Conservation (phyloP, 2,888 invertebrate genomes). For the Helleia helle region DNA sequence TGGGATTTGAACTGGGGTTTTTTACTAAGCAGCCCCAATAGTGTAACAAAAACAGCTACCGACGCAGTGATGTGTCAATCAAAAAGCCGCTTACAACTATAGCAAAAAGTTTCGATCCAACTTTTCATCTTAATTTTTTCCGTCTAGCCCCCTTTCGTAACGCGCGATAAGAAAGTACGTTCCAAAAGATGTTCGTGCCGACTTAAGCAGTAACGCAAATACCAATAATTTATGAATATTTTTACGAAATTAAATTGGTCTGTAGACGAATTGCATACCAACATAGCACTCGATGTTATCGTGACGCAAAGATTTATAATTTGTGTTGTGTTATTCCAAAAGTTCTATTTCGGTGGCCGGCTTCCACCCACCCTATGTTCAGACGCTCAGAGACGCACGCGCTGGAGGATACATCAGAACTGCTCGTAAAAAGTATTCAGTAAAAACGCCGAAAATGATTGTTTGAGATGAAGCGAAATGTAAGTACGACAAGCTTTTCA, state of each 20-base stretch:
- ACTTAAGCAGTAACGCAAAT: no score
- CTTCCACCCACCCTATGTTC: slow-evolving; percentile 40
- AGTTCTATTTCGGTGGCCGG: slow-evolving; percentile 66
- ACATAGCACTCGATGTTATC: slow-evolving; percentile 53
- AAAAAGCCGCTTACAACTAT: no score
- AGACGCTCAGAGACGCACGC: slow-evolving; percentile 46
- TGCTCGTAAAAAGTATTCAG: slow-evolving; percentile 23
- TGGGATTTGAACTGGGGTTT: no score
- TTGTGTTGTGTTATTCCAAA: slow-evolving; percentile 68
- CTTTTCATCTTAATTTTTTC: no score
- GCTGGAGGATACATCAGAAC: slow-evolving; percentile 40
- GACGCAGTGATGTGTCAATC: no score
- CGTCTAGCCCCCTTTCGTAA: no score
- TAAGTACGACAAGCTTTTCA: slow-evolving; percentile 31
- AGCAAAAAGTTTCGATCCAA: no score
- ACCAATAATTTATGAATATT: not conserved
- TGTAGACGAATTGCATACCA: not conserved
- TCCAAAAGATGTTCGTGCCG: no score
- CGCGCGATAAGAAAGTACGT: no score
- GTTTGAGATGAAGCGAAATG: slow-evolving; percentile 62
- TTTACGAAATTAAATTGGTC: slow-evolving; percentile 1
- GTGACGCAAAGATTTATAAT: slow-evolving; percentile 68
- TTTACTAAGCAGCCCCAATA: no score
- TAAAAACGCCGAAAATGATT: slow-evolving; percentile 29
- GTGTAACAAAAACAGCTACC: no score